Conservation (phyloP, 2,797 vertebrate species). For the Malurus splendens region DNA sequence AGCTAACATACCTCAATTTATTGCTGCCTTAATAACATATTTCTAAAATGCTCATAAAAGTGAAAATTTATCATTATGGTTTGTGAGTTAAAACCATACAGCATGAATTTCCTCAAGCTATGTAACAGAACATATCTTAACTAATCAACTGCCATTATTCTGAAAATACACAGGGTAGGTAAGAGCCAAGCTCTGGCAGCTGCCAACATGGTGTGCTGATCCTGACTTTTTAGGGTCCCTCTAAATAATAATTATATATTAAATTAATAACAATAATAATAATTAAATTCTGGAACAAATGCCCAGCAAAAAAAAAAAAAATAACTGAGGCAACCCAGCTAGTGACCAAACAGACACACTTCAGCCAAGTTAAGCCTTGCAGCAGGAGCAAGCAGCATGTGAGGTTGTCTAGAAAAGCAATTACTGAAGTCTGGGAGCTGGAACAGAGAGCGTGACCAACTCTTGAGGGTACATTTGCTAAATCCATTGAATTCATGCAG, state of each 20-base stretch:
- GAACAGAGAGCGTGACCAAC: fast-evolving
- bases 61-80: not conserved
- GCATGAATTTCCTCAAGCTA: not conserved
- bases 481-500: not conserved
- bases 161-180: not conserved
- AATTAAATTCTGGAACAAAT: not conserved
- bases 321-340: not conserved
- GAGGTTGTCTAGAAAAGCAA: not conserved
- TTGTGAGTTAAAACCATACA: not conserved
- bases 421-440: not conserved
- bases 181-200: not conserved
- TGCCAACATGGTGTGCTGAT: not conserved
- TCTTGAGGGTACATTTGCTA: not conserved
- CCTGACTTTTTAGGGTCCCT: not conserved
- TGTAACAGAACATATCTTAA: not conserved
- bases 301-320: not conserved
- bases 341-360: not conserved
- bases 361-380: not conserved
- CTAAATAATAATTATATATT: too few species aligned
- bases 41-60: not conserved
- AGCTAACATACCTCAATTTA: not conserved
- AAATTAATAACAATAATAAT: too few species aligned
- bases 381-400: not conserved
- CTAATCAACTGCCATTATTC: not conserved
- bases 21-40: not conserved